Conservation (phyloP, 2,797 vertebrate genomes). For the Typhlichthys subterraneus region DNA sequence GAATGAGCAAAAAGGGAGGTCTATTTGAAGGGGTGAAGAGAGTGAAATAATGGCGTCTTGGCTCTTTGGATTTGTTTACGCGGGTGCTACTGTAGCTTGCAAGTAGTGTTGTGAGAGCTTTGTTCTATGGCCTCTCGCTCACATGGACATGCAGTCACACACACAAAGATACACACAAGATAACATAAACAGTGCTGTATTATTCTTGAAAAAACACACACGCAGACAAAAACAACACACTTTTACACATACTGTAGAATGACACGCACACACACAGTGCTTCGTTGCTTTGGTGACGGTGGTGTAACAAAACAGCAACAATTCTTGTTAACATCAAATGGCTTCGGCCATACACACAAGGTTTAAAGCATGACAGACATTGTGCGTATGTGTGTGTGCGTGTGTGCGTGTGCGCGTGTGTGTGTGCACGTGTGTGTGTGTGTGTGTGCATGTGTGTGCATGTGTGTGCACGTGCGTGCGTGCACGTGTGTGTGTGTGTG, state of each 20-base stretch:
- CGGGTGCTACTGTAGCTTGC: constrained; percentile 2
- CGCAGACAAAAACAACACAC: background rate
- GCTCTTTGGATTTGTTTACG: constrained; percentile 4
- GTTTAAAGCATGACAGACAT: constrained; percentile 12
- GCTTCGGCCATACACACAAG: constrained; percentile 26
- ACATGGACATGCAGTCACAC: constrained; percentile 6
- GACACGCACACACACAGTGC: constrained; percentile 33
- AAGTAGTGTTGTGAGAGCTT: constrained; percentile 5
- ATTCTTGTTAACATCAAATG: constrained; percentile 66
- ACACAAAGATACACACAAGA: background rate
- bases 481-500: too few species aligned
- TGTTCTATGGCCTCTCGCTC: background rate
- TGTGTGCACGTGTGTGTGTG: too few species aligned
- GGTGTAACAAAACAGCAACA: constrained; percentile 67
- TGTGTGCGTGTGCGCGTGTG: too few species aligned
- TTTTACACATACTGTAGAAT: constrained; percentile 4
- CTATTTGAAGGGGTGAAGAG: constrained; percentile 21
- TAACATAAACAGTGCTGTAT: constrained; percentile 37
- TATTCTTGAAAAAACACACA: constrained; percentile 16
- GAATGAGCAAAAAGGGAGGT: background rate
- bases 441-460: too few species aligned
- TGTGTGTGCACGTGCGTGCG: too few species aligned
- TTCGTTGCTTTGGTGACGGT: constrained; percentile 52
- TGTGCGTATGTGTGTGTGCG: too few species aligned
- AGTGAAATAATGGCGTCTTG: constrained; percentile 1